Evolutionary conservation across 2,797 vertebrate genomes (phyloP).

Genomic region (Mareca penelope): DNA sequence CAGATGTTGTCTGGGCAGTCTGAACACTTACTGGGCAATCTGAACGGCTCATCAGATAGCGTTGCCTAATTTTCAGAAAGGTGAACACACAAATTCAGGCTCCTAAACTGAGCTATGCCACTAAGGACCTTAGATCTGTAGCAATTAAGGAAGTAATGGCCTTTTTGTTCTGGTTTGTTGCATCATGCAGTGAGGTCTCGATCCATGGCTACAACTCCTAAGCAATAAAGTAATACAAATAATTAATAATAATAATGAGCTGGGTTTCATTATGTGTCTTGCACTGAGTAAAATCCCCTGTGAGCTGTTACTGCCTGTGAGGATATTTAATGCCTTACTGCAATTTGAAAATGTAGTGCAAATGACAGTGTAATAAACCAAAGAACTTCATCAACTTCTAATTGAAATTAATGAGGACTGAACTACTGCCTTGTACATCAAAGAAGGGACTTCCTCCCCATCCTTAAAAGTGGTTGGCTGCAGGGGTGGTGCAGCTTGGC

Average conservation of each 20-base stretch:
- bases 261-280: neutral
- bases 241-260: conserved; percentile 42
- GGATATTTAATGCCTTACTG: conserved; percentile 68
- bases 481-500: neutral
- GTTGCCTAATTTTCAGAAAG: neutral
- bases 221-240: conserved; percentile 29
- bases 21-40: rapidly evolving
- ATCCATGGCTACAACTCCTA: neutral
- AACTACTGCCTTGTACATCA: conserved; percentile 38
- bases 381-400: conserved; percentile 75
- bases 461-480: conserved; percentile 15
- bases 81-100: neutral
- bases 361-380: conserved; percentile 65
- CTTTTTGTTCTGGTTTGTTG: conserved; percentile 13
- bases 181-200: neutral
- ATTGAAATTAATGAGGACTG: conserved; percentile 65
- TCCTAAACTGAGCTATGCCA: neutral
- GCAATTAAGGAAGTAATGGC: neutral
- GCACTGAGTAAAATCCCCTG: conserved; percentile 44
- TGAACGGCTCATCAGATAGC: neutral
- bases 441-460: conserved; percentile 19
- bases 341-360: conserved; percentile 64
- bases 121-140: neutral
- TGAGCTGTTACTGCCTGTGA: conserved; percentile 48
- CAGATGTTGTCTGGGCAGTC: neutral